Base-by-base conservation (phyloP, 2,113 vertebrate species). In the Semicossyphus pulcher region DNA sequence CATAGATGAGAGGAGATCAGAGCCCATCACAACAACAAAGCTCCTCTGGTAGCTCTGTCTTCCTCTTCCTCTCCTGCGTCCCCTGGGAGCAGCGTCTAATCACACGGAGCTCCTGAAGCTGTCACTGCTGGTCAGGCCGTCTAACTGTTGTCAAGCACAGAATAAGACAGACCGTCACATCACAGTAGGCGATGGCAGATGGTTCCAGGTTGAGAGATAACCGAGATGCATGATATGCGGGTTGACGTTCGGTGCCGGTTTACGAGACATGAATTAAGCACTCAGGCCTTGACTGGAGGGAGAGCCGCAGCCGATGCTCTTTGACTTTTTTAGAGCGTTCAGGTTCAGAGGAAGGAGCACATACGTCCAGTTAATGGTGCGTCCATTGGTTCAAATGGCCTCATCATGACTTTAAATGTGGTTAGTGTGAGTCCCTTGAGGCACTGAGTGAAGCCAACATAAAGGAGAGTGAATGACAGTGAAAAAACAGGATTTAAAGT, bases 101-200 rank as follows among this genome's bases (percentile, higher is more conserved):
- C 69, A 77, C 73, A 77, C 39, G 4, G 32, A 21, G 49, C 76
- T 76, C 41, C 72, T 80, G 85, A 75, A 78, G 75, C 77, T 80
- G 85, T 84, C 83, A 80, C 53, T 77, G 80, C 73, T 69, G 71
- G 73, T 83, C 72, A 78, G 66, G n/a, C 23, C 47, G 7, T 73
- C 63, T 67, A 49, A 32, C 42, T 72, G 71, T 45, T 54, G 52
- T 32, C 49, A 49, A 32, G 69, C 67, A 67, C 52, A 60, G 60
- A 20, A 21, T 47, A 83, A 41, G 60, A 78, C 63, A 54, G 66
- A 74, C 54, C 31, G 29, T 75, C 60, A 72, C 34, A 37, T 75
- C 63, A 15, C 59, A 42, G 56, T 7, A 10, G 48, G 56, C 41
- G 54, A 82, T 44, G 78, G 42, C 18, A 32, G 63, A 65, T 69